Evolutionary conservation across 1,140 invertebrate species (phyloP).

Genomic region (Apis dorsata): DNA sequence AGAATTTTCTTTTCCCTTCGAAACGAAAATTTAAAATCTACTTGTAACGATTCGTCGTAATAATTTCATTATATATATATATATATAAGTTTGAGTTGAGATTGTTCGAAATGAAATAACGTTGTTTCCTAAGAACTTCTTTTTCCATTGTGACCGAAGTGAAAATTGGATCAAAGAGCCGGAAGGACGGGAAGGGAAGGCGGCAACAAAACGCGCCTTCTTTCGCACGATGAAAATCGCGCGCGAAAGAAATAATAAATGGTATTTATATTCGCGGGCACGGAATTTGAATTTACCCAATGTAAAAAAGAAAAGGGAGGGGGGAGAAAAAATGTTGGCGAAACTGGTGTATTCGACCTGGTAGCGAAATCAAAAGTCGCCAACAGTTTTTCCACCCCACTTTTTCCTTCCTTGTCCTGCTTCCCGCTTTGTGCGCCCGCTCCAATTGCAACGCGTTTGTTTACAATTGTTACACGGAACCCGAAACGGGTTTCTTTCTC

Average conservation of each 20-base stretch:
- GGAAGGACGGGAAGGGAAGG: neutral
- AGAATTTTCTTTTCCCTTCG: no score
- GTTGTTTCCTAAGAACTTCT: neutral
- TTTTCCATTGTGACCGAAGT: neutral
- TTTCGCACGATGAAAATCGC: neutral
- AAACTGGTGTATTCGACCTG: neutral
- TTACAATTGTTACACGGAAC: neutral
- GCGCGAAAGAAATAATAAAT: neutral
- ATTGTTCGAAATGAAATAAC: no score
- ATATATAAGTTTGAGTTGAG: neutral
- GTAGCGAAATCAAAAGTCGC: constrained; percentile 15
- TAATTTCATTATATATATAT: no score
- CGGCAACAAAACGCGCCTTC: neutral
- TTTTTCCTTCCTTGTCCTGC: neutral
- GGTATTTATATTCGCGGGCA: constrained; percentile 10
- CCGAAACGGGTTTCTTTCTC: constrained; percentile 12
- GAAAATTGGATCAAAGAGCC: neutral
- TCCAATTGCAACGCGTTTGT: constrained; percentile 12
- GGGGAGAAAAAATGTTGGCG: neutral
- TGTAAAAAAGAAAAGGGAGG: neutral
- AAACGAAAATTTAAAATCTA: no score
- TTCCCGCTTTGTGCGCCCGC: neutral
- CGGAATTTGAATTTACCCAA: neutral
- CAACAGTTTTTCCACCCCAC: neutral
- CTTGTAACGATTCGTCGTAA: no score